Evolutionary conservation across 2,888 invertebrate species (phyloP).

Genomic region (Cybosia mesomella): DNA sequence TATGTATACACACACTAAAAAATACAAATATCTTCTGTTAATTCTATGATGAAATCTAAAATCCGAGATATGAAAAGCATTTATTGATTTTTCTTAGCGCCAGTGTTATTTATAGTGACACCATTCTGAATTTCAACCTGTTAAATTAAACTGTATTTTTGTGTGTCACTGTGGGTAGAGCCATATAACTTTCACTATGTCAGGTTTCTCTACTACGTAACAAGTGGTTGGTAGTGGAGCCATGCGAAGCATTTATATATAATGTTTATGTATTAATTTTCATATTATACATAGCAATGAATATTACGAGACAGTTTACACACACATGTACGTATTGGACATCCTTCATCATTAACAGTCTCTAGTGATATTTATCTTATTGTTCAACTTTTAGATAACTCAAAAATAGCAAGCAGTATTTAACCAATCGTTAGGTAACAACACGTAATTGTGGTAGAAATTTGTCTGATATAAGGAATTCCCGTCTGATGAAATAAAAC

Average conservation of each 20-base stretch:
- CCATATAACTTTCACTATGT: constrained; percentile 77
- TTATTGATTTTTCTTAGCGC: constrained; percentile 11
- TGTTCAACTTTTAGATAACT: not conserved
- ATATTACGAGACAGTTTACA: not conserved
- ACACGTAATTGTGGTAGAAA: constrained; percentile 1
- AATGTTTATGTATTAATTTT: constrained; percentile 25
- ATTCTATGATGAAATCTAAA: not conserved
- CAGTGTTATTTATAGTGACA: constrained; percentile 41
- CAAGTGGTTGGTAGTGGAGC: constrained; percentile 65
- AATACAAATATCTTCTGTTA: not conserved
- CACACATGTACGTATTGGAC: not conserved
- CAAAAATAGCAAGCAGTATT: not conserved
- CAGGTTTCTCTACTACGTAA: constrained; percentile 79
- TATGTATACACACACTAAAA: constrained; percentile 21
- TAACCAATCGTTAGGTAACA: not conserved
- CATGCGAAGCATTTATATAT: constrained; percentile 55
- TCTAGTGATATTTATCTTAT: not conserved
- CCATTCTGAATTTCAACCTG: constrained; percentile 44
- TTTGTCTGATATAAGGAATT: constrained; percentile 47
- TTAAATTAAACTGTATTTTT: constrained; percentile 52
- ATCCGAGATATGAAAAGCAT: constrained; percentile 16
- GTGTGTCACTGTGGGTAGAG: constrained; percentile 63
- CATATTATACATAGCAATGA: not conserved
- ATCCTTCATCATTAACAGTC: not conserved
- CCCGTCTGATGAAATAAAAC: constrained; percentile 44